These are phyloP conservation scores for Ennomos quercinarius DNA, from an alignment of 2,888 invertebrate species.

Conservation along the genomic window DNA sequence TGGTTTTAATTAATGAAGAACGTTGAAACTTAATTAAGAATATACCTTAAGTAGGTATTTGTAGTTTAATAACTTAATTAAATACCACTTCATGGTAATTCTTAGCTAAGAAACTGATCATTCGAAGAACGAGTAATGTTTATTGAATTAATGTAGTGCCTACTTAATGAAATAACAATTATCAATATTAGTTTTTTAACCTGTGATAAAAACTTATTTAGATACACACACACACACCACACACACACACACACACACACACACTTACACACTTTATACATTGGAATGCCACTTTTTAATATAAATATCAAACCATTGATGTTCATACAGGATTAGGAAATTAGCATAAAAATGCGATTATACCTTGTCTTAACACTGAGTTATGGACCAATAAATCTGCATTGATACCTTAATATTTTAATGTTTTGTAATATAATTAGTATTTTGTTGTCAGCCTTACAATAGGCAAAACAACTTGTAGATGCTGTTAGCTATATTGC, in stretches of 20 bases:
- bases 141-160: neutral
- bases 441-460: constrained; percentile 23
- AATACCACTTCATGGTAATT: neutral
- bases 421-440: constrained; percentile 29
- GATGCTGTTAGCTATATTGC: constrained; percentile 1
- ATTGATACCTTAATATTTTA: constrained; percentile 58
- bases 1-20: constrained; percentile 14
- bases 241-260: no score
- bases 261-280: no score
- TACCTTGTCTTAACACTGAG: constrained; percentile 51
- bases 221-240: no score
- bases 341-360: constrained; percentile 60
- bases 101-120: neutral
- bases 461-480: constrained; percentile 12
- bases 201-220: no score
- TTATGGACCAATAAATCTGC: constrained; percentile 59
- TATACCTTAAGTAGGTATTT: constrained; percentile 14
- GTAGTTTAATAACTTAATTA: constrained; percentile 24
- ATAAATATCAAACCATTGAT: constrained; percentile 30
- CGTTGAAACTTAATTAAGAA: constrained; percentile 13
- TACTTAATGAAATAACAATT: no score
- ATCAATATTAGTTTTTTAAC: no score
- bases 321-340: constrained; percentile 45
- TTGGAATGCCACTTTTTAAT: constrained; percentile 21
- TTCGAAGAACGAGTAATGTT: neutral